Percentiles rank a stretch among this genome's conserved stretches.
phyloP scores from a whole-genome alignment of 2,797 vertebrate genomes.

The Lycodopsis pacificus region DNA sequence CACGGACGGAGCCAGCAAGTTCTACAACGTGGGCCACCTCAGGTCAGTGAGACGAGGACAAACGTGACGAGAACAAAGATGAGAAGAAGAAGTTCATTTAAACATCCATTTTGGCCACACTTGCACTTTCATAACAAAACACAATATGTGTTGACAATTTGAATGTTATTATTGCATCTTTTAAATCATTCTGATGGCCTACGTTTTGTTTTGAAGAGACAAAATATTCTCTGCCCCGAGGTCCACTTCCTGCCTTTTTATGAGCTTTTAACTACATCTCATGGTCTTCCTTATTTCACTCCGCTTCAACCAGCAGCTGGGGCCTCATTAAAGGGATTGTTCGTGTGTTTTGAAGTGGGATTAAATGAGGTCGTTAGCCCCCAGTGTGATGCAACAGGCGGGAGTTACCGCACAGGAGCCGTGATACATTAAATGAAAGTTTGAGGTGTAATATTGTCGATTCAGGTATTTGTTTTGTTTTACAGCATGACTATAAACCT shows the following conservation, averaged over 20 bases:
- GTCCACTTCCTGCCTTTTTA: background rate
- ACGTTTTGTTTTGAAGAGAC: background rate
- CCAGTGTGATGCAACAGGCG: background rate
- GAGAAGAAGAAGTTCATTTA: background rate
- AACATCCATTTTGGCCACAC: background rate
- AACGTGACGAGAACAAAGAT: background rate
- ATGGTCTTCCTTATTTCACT: background rate
- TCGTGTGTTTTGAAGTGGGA: background rate
- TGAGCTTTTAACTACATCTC: background rate
- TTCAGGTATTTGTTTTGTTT: background rate
- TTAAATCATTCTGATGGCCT: background rate
- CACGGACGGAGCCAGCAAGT: conserved; percentile 91
- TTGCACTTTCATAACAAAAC: background rate
- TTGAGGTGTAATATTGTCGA: background rate
- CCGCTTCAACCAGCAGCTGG: background rate
- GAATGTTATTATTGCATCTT: background rate
- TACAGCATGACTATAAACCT: background rate
- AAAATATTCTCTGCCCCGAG: background rate
- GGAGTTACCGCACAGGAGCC: too few relatives aligned
- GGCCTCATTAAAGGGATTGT: background rate
- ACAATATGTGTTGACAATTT: too few relatives aligned
- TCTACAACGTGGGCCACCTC: conserved; percentile 94
- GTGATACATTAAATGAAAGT: background rate
- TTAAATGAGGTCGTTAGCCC: background rate
- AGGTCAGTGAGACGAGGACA: conserved; percentile 78